Base-by-base conservation (phyloP, 1,140 invertebrate species). In the Proales similis region DNA sequence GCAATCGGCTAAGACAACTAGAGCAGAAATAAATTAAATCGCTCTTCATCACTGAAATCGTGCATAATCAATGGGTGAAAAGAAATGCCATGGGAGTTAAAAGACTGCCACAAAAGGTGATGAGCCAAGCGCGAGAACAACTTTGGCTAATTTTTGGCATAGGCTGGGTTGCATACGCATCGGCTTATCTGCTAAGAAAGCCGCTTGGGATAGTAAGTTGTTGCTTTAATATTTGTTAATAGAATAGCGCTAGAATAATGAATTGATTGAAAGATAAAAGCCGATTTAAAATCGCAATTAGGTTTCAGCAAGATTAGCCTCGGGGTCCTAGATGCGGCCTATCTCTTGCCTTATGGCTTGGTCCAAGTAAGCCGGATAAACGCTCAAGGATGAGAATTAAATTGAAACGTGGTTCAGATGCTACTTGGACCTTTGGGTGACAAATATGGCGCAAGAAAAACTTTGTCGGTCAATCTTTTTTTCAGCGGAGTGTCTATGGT, bases 321-420 rank as follows among this genome's bases (percentile, higher is more conserved):
- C 17, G 78, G 78, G 33, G 75, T 70, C 68, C 57, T 80, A 62
- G 79, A 81, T 63, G 74, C 74, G 26, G 76, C 78, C 14, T 67
- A 80, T 9, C 68, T 81, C 4, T 66, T 80, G 11, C 79, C 79
- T 2, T 81, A 81, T 70, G 77, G 79, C 29, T 33, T 75, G 3
- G 73, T 79, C 64, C 78, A 79, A 68, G 71, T 72, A 66, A 48
- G 29, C n/a, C 5, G n/a, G n/a, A n/a, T n/a, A n/a, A n/a, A n/a
- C n/a, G n/a, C n/a, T n/a, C n/a, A n/a, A n/a, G n/a, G n/a, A n/a
- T n/a, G n/a, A n/a, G n/a, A n/a, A n/a, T 27, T 26, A 9, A 14
- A 17, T 22, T n/a, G n/a, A 42, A 12, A 6, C 36, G 30, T 11
- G 43, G 39, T 68, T 67, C 63, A 74, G 73, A 74, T 80, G 64